Evolutionary conservation across 2,888 invertebrate genomes (phyloP), one percentile per base, ranked within the genome.

Genomic region (Dimorphilus gyrociliatus): DNA sequence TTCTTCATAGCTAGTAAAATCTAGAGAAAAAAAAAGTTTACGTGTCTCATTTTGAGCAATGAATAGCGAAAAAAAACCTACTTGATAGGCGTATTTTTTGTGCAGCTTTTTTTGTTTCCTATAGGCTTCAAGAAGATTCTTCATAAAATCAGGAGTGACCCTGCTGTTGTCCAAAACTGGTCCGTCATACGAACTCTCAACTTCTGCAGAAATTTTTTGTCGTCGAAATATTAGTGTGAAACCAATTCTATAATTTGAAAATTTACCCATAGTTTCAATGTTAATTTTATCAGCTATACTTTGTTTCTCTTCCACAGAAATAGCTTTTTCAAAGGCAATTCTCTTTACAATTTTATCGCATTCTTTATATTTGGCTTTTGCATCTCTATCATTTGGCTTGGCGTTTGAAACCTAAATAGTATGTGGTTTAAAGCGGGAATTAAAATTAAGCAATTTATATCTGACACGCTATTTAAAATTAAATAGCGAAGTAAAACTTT

Each of bases 31-130:
- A 32, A 25, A 2, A 13, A 21, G n/a, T 21, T 21, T 10, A 21
- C 8, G 8, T n/a, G n/a, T 21, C 8, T 10, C n/a, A n/a, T 8
- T 21, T 21, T 21, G 21, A 21, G 21, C 8, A 10, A 10, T 10
- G 8, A n/a, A n/a, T 21, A n/a, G 14, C 21, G 17, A 13, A 26
- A 5, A 16, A 7, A 27, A 18, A 19, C 24, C 16, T 39, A 56
- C 85, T 73, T 88, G 82, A 63, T 84, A 94, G 16, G 94, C 97
- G 71, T 79, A 92, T 70, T 85, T 92, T 52, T 81, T 75, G 69
- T 97, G 97, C 38, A 99, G 67, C 66, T 78, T 84, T 54, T 84
- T 84, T 64, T 92, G 81, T 31, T 76, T 72, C 63, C 80, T 84
- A 62, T 81, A 97, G 54, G 77, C 74, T 42, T 81, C 75, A 74